Base-by-base conservation (phyloP, 2,113 vertebrate genomes). In the Ceratotherium simum region DNA sequence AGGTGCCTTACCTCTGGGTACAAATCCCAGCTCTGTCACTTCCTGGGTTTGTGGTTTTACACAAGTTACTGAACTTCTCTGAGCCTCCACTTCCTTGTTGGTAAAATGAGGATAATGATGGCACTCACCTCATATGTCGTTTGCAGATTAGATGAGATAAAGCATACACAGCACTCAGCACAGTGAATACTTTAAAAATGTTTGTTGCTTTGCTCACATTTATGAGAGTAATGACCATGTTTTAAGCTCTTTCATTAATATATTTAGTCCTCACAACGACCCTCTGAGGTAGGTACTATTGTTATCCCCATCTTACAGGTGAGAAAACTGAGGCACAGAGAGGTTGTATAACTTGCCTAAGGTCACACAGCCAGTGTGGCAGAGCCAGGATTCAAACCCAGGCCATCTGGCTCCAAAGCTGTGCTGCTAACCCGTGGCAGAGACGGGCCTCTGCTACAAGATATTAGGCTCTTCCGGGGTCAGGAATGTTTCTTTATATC, bases 61-160 rank as follows among this genome's bases (percentile, higher is more conserved):
- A 48, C 21, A 67, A 70, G 14, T 89, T 64, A 56, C 75, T 94
- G 88, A 65, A 91, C 56, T 93, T 97, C 91, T 85, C 93, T 42
- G 85, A 96, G 48, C 3, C 65, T 64, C 73, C 39, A 6, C 82
- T 80, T 91, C 67, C 75, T 76, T 78, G 58, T 8, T 60, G 62
- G 56, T 48, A 64, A 95, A 83, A 69, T 3, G 42, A 29, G 8
- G 16, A 8, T 48, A 23, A 54, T 23, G 6, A n/a, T 12, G 42
- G n/a, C 25, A 13, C 3, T 11, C 31, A 25, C 9, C 33, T 64
- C 17, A 1, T 70, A 54, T 4, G 48, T 31, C 75, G 1, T 70
- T 81, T 84, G 51, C 58, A 42, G 39, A 70, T 54, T 54, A 60
- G 36, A 85, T 36, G 33, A 62, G 25, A 67, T 13, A 31, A 78